Evolutionary conservation across 2,113 vertebrate genomes (phyloP).

Genomic region (Pseudonaja textilis): DNA sequence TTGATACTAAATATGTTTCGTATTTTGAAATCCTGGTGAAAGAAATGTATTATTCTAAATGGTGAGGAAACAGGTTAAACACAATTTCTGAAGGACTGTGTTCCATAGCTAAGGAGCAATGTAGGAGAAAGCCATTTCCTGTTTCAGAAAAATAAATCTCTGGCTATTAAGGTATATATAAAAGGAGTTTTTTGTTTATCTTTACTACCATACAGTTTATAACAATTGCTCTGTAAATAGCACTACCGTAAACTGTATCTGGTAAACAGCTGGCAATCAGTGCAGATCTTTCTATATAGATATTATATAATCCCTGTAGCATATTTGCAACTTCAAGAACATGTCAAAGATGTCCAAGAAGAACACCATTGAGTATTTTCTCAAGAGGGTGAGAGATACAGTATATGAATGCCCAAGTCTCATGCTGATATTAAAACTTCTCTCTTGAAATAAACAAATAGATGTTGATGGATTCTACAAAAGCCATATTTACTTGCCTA

Average conservation of each 20-base stretch:
- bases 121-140: neutral
- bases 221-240: neutral
- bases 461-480: neutral
- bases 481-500: neutral
- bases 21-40: neutral
- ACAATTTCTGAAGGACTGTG: neutral
- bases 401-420: neutral
- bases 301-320: neutral
- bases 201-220: neutral
- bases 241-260: neutral
- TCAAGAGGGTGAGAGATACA: neutral
- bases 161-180: neutral
- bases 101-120: neutral
- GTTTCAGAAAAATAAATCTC: neutral
- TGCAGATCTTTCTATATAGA: neutral
- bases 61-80: neutral
- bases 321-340: neutral
- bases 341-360: neutral
- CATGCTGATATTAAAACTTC: neutral
- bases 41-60: neutral
- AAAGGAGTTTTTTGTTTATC: neutral
- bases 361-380: neutral
- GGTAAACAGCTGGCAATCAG: neutral
- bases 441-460: neutral
- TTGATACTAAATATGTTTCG: neutral